A percentile compares a stretch with the other conserved stretches of the same genome.
Conservation (phyloP, 2,888 invertebrate species). For the Cyclophora punctaria region DNA sequence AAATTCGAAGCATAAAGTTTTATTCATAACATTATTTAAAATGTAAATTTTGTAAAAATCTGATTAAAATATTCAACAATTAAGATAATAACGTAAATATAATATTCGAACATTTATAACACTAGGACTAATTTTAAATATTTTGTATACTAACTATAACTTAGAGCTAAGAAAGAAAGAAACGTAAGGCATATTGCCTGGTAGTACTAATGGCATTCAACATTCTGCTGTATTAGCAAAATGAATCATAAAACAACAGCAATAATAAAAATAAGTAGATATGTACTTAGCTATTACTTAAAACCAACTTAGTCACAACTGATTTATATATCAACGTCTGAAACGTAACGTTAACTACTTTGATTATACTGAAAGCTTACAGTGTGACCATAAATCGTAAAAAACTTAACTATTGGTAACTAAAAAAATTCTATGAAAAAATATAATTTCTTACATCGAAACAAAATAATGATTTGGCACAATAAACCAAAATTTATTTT, state of each 20-base stretch:
- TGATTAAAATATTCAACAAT: slow-evolving; percentile 68
- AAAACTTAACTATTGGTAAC: slow-evolving; percentile 26
- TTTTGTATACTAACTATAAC: slow-evolving; percentile 18
- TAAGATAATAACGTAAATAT: slow-evolving; percentile 41
- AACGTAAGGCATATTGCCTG: not conserved
- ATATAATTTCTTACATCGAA: too few species aligned
- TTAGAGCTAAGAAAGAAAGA: slow-evolving; percentile 5
- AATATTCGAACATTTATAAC: slow-evolving; percentile 24
- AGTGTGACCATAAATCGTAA: not conserved
- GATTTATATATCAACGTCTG: too few species aligned
- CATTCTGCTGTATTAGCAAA: slow-evolving; percentile 23
- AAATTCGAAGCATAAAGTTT: slow-evolving; percentile 53
- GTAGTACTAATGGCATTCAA: slow-evolving; percentile 54
- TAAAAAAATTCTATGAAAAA: slow-evolving; percentile 9
- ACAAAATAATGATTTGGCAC: slow-evolving; percentile 41
- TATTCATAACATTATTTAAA: slow-evolving; percentile 68
- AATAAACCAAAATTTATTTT: slow-evolving; percentile 38
- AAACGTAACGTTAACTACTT: too few species aligned
- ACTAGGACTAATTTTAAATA: slow-evolving; percentile 4
- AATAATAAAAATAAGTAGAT: slow-evolving; percentile 10
- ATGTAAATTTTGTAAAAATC: slow-evolving; percentile 71
- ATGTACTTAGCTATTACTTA: slow-evolving; percentile 2
- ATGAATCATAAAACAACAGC: slow-evolving; percentile 1
- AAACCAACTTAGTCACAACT: slow-evolving; percentile 8
- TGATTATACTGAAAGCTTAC: too few species aligned